phyloP scores from a whole-genome alignment of 2,797 vertebrate species.

The Sphenodon punctatus region DNA sequence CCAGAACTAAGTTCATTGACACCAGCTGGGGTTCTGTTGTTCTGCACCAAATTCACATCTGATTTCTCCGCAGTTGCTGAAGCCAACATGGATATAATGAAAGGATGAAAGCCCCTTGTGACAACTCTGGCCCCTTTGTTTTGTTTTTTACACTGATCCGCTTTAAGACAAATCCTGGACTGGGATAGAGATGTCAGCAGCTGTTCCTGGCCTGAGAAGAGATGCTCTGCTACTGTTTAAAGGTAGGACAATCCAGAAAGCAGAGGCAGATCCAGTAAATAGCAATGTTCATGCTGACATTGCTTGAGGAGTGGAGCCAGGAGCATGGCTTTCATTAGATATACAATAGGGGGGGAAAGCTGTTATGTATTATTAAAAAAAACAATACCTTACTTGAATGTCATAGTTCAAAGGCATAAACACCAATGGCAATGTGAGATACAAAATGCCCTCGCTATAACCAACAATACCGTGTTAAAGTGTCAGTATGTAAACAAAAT shows the following conservation, averaged over 20 bases:
- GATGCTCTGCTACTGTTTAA: not conserved
- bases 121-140: not conserved
- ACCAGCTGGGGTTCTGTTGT: not conserved
- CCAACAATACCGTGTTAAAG: no score
- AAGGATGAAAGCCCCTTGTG: conserved; percentile 18
- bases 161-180: not conserved
- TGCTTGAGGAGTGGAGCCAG: not conserved
- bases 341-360: no score
- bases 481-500: no score
- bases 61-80: not conserved
- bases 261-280: not conserved
- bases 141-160: conserved; percentile 19
- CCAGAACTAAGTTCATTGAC: not conserved
- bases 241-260: not conserved
- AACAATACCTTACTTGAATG: no score
- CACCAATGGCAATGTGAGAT: no score
- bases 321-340: not conserved
- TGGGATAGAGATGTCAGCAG: not conserved
- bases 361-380: no score
- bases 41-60: no score
- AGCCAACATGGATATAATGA: not conserved
- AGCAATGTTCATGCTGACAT: rapidly evolving
- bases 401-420: no score
- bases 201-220: conserved; percentile 32
- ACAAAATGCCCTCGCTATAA: no score